These are phyloP conservation scores for Bombus confusus DNA, from an alignment of 1,140 invertebrate species.

Conservation along the genomic window DNA sequence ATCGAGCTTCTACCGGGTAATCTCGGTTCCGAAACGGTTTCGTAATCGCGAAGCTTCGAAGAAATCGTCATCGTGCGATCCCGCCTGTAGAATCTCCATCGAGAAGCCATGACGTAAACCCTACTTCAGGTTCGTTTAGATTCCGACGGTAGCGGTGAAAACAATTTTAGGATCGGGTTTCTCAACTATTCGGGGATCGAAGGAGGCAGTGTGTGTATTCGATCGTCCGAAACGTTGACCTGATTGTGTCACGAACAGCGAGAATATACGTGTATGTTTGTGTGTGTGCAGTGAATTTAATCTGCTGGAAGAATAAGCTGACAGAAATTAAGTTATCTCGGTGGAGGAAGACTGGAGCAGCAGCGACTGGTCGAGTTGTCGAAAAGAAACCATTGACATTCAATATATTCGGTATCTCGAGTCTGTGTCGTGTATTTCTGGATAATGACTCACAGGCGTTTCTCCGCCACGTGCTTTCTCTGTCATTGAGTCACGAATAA, in stretches of 20 bases:
- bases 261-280: not conserved
- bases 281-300: not conserved
- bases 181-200: not conserved
- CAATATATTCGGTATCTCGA: not conserved
- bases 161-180: slow-evolving; percentile 4
- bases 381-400: slow-evolving; percentile 4
- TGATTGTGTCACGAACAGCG: not conserved
- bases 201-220: not conserved
- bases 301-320: not conserved
- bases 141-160: not conserved
- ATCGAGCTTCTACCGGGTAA: not conserved
- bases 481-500: slow-evolving; percentile 52
- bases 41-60: not conserved
- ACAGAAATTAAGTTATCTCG: not conserved
- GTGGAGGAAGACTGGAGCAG: not conserved
- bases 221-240: not conserved
- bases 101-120: not conserved
- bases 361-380: not conserved
- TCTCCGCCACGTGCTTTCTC: slow-evolving; percentile 48
- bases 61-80: not conserved
- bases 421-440: slow-evolving; percentile 45
- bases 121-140: not conserved
- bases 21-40: not conserved
- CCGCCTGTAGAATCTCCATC: not conserved
- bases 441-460: slow-evolving; percentile 50